Evolutionary conservation across 2,797 vertebrate genomes (phyloP).

Genomic region (Eutrigla gurnardus): DNA sequence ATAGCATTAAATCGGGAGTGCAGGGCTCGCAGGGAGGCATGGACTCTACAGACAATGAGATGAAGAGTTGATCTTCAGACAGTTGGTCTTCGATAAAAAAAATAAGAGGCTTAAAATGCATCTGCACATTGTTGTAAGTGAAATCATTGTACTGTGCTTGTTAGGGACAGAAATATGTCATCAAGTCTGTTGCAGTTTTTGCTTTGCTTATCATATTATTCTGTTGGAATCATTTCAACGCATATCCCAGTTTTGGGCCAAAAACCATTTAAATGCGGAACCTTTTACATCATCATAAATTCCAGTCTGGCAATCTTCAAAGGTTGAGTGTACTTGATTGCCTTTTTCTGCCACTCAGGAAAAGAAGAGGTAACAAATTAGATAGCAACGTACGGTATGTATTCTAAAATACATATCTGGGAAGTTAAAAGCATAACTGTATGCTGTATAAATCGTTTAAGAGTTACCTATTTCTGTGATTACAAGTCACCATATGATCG

Average conservation of each 20-base stretch:
- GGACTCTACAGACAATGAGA: conserved; percentile 15
- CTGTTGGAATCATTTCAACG: no score
- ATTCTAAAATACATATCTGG: not conserved
- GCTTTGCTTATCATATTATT: not conserved
- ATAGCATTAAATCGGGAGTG: conserved; percentile 46
- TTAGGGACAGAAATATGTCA: not conserved
- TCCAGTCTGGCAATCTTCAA: not conserved
- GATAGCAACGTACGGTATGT: not conserved
- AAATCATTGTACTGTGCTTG: not conserved
- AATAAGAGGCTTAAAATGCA: not conserved
- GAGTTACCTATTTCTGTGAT: not conserved
- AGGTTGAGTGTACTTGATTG: not conserved
- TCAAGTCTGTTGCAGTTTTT: not conserved
- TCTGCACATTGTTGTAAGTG: not conserved
- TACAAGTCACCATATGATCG: not conserved
- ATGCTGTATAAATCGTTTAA: not conserved
- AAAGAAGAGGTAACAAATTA: not conserved
- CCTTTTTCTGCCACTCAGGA: not conserved
- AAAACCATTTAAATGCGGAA: no score
- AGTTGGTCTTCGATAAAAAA: not conserved
- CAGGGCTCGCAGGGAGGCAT: conserved; percentile 26
- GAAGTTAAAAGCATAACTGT: not conserved
- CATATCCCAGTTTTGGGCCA: no score
- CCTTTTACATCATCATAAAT: not conserved
- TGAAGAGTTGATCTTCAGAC: conserved; percentile 37